Evolutionary conservation across 2,113 vertebrate species (phyloP).

Genomic region (Psilopogon haemacephalus): DNA sequence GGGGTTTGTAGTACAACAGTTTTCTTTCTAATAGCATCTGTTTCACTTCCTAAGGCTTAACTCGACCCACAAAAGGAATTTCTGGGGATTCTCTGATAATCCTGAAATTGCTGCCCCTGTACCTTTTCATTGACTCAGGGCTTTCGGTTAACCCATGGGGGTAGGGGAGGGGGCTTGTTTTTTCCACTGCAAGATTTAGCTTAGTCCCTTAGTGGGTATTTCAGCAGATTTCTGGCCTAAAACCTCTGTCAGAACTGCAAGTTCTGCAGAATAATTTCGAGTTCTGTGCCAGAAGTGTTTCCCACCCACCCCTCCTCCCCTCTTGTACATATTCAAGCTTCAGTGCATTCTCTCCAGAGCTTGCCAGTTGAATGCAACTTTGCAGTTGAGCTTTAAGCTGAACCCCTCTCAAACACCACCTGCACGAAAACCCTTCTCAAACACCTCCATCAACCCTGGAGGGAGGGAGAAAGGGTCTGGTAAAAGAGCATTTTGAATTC

Average conservation of each 20-base stretch:
- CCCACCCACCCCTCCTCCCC: neutral
- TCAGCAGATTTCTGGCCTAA: neutral
- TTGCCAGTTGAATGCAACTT: neutral
- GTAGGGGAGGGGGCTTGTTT: neutral
- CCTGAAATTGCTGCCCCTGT: conserved; percentile 57
- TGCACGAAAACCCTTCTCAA: neutral
- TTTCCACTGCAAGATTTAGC: neutral
- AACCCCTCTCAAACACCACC: neutral
- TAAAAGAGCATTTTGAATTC: neutral
- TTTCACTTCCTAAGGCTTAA: conserved; percentile 73
- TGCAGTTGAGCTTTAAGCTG: neutral
- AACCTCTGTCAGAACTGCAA: neutral
- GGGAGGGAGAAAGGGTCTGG: neutral
- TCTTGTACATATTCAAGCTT: neutral
- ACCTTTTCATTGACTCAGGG: conserved; percentile 35
- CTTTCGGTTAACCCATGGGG: conserved; percentile 31
- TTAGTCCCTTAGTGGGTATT: neutral
- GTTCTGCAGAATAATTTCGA: neutral
- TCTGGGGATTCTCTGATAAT: conserved; percentile 65
- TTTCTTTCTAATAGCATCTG: conserved; percentile 72
- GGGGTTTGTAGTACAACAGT: conserved; percentile 63
- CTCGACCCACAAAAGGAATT: conserved; percentile 68
- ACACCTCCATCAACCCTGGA: neutral
- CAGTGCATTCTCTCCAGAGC: neutral
- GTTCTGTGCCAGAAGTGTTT: rapidly evolving